Conservation (phyloP, 2,888 invertebrate genomes). For the Muschampia plurimacula region DNA sequence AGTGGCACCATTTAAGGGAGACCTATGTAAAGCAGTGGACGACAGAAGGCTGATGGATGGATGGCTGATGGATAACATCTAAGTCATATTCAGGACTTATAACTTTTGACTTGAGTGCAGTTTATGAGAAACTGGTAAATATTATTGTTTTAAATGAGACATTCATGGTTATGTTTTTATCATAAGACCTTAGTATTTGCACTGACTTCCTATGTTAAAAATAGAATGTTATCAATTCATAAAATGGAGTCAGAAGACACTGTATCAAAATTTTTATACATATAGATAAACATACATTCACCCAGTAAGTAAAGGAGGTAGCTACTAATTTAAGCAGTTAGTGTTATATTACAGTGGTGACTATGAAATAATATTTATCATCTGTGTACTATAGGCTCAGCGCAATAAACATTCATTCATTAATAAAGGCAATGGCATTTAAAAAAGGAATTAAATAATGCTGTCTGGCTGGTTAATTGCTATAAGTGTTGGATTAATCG, state of each 20-base stretch:
- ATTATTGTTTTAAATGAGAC: not conserved
- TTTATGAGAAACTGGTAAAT: too few relatives aligned
- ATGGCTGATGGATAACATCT: too few relatives aligned
- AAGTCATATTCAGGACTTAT: not conserved
- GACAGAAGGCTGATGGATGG: too few relatives aligned
- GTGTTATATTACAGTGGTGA: slow-evolving; percentile 12
- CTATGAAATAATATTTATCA: slow-evolving; percentile 26
- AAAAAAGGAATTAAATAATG: slow-evolving; percentile 62
- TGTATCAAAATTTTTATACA: not conserved
- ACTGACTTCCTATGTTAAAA: not conserved
- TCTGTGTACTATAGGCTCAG: slow-evolving; percentile 3
- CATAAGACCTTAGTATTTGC: not conserved
- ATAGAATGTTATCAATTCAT: not conserved
- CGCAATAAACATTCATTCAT: slow-evolving; percentile 32
- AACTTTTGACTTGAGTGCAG: too few relatives aligned
- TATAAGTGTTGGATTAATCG: slow-evolving; percentile 51
- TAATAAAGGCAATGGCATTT: slow-evolving; percentile 27
- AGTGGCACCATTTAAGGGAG: too few relatives aligned
- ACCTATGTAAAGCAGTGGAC: too few relatives aligned
- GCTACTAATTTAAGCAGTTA: slow-evolving; percentile 19
- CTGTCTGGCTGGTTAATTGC: slow-evolving; percentile 68
- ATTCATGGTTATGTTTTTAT: not conserved
- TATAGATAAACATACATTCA: not conserved
- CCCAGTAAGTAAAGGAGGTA: not conserved
- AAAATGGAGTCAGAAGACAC: not conserved